Evolutionary conservation across 2,113 vertebrate genomes (phyloP), one percentile per base, ranked within the genome.

Genomic region (Delphinus delphis): DNA sequence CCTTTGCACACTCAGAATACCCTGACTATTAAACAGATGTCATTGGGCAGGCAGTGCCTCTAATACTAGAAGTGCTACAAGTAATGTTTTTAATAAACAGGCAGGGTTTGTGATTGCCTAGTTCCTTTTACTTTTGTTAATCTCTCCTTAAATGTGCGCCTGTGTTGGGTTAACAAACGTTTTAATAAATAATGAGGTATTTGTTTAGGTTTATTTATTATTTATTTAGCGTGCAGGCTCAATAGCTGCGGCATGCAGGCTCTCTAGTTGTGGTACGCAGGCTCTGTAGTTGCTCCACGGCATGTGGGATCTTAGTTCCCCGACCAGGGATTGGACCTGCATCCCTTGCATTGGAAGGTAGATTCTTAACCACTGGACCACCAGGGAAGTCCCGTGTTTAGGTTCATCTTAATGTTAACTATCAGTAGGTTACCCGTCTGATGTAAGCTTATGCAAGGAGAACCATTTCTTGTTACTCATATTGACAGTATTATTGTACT

Each of bases 1-100:
- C 95, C 97, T 98, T 98, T 7, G 97, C 96, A 96, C 76, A 76
- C 97, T 98, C 82, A 97, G 93, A 60, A 94, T 98, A 98, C 97
- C 81, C 96, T 97, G 94, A 97, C 98, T 93, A 84, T 98, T 98
- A 1, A 98, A 98, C 60, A 0, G 3, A 1, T 28, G 90, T 98
- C 98, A 98, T 97, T 83, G 97, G 95, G 97, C 96, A 98, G 97
- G 97, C 77, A 1, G 74, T 76, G 96, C 95, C 96, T 98, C 87
- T 92, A 97, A 98, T 79, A 81, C 23, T 95, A 36, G 31, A 0
- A 6, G n/a, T 1, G 5, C 44, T 53, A 77, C 28, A 53, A 53
- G 53, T 17, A 53, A 47, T 44, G 26, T 74, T 77, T 53, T 77
- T 53, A 53, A 77, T 77, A 3, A 77, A 79, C 18, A 79, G 76